A percentile compares a stretch with the other conserved stretches of the same genome.
phyloP scores from a whole-genome alignment of 1,140 invertebrate genomes.

The Samia ricini region DNA sequence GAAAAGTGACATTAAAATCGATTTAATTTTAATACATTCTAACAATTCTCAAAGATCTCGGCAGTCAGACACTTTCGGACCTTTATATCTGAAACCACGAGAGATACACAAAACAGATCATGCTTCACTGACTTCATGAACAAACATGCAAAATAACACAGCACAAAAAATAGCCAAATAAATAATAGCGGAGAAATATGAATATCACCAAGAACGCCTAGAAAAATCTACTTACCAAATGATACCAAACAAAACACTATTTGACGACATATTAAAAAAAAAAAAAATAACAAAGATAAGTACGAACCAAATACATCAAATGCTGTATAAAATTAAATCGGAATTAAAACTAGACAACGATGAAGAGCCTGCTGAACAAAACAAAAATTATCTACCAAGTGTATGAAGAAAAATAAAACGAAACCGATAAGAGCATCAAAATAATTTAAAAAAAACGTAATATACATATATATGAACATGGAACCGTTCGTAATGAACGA shows the following conservation, averaged over 20 bases:
- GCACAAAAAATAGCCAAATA: constrained; percentile 25
- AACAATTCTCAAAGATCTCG: constrained; percentile 5
- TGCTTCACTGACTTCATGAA: constrained; percentile 26
- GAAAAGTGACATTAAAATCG: constrained; percentile 29
- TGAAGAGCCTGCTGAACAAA: constrained; percentile 29
- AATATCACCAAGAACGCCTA: constrained; percentile 12
- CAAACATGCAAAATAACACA: constrained; percentile 23
- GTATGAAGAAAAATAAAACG: constrained; percentile 20
- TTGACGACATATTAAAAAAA: constrained; percentile 8
- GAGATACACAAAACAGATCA: constrained; percentile 27
- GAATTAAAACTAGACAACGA: constrained; percentile 25
- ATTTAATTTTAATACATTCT: neutral
- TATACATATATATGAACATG: constrained; percentile 35
- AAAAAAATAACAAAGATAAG: constrained; percentile 14
- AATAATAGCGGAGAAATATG: constrained; percentile 17
- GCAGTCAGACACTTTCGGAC: neutral
- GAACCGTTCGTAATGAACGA: constrained; percentile 28
- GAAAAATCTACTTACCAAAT: constrained; percentile 2
- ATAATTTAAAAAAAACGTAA: constrained; percentile 31
- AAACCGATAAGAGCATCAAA: constrained; percentile 26
- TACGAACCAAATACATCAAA: constrained; percentile 24
- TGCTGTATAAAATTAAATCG: constrained; percentile 25
- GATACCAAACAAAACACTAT: neutral
- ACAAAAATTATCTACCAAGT: constrained; percentile 16
- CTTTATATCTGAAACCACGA: constrained; percentile 15